Base-by-base conservation (phyloP, 2,113 vertebrate species). In the Tautogolabrus adspersus region DNA sequence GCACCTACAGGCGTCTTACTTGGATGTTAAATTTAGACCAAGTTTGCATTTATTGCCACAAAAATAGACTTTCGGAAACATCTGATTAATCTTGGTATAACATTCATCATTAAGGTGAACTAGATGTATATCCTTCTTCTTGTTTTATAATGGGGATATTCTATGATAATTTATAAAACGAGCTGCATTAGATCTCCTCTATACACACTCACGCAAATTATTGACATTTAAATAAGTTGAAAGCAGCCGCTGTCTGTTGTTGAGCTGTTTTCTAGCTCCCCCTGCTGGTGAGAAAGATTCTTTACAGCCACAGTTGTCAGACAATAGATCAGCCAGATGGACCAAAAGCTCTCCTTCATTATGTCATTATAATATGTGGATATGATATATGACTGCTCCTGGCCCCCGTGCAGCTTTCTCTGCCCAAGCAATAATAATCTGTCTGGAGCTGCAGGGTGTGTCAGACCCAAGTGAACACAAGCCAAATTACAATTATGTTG, bases 271-370 rank as follows among this genome's bases (percentile, higher is more conserved):
- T 87, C 19, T 86, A 79, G 77, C 86, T 0, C 89, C 88, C 66
- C 55, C 93, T 92, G 74, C 80, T 92, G 92, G 49, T 86, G 34
- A 71, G 12, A 72, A 19, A 37, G 0, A 11, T 46, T 26, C 55
- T 66, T 64, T 66, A 63, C 90, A 86, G 23, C 30, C 11, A 9
- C 0, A n/a, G 9, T 26, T 56, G 26, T 21, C 34, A 23, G 38
- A 26, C 49, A 44, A 10, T 8, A 11, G 26, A 57, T 11, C 1
- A 16, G 69, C 42, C 64, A 69, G 65, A 42, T 23, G 37, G 62
- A 57, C 57, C 40, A 44, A 64, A 55, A 42, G 37, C 61, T 65
- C 30, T 44, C 30, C 21, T 74, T 49, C 49, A 18, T 40, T 40
- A 65, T 54, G 40, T 60, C 34, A 66, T 71, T 66, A 71, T 26